Evolutionary conservation across 2,888 invertebrate species (phyloP).

Genomic region (Hesperia comma): DNA sequence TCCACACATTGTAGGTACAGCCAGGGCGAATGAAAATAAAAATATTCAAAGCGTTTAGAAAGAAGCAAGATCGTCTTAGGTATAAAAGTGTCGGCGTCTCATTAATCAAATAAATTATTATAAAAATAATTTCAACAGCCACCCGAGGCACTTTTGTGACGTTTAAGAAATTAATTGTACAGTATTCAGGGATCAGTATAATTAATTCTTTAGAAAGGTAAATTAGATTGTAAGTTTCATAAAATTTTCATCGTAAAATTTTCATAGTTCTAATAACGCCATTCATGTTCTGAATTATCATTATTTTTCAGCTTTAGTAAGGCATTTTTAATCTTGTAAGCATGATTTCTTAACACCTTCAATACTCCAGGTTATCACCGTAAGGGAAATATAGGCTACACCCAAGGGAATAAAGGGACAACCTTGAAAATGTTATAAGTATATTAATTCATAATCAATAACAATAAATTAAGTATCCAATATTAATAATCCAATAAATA

Average conservation of each 20-base stretch:
- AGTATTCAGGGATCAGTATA: constrained; percentile 20
- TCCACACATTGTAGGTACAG: constrained; percentile 20
- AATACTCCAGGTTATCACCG: constrained; percentile 7
- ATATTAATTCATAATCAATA: constrained; percentile 55
- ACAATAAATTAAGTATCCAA: constrained; percentile 51
- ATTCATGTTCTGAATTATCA: neutral
- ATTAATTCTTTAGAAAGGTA: constrained; percentile 17
- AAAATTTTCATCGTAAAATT: neutral
- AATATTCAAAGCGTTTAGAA: constrained; percentile 28
- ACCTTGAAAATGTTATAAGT: constrained; percentile 59
- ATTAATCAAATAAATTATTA: constrained; percentile 33
- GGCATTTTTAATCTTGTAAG: constrained; percentile 11
- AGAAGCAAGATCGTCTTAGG: constrained; percentile 26
- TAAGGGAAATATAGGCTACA: constrained; percentile 28
- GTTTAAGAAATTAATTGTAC: constrained; percentile 26
- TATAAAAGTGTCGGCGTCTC: constrained; percentile 20
- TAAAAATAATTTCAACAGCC: constrained; percentile 17
- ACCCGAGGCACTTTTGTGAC: constrained; percentile 16
- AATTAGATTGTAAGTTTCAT: neutral
- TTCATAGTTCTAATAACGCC: neutral
- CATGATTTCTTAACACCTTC: constrained; percentile 7
- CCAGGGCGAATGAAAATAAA: constrained; percentile 26
- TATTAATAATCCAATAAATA: constrained; percentile 48
- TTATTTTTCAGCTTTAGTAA: constrained; percentile 5
- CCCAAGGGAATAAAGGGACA: constrained; percentile 55